Base-by-base conservation (phyloP, 2,888 invertebrate species). In the Drosophila hawaiiensis region DNA sequence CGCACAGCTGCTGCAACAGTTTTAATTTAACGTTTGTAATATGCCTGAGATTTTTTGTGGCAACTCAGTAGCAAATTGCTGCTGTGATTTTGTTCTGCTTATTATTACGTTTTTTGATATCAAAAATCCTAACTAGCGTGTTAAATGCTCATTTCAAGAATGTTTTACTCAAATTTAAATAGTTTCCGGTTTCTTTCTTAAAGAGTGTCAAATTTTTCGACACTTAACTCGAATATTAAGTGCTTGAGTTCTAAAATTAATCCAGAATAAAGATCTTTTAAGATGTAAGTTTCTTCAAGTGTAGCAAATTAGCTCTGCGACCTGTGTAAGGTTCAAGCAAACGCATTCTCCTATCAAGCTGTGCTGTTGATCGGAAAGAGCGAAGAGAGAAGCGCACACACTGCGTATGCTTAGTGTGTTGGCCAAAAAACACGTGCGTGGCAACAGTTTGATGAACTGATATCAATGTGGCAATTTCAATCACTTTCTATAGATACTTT, bases 1-100 rank as follows among this genome's bases (percentile, higher is more conserved):
- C 56, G 41, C 73, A 58, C 78, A 84, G 73, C 90, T 73, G 90
- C 78, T 73, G 85, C 80, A 73, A 70, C 72, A 61, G 39, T 73
- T 88, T 85, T 90, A 88, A 85, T 90, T 85, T 83, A 85, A 79
- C 72, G 60, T 61, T 67, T 69, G 25, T 33, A 41, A 16, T 25
- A 35, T 35, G 52, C 43, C 52, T 61, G 37, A 35, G 50, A 58
- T 61, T 33, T 55, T 49, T 28, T 53, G 50, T 29, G 28, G 59
- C 29, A 59, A 61, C 53, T 64, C 28, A 50, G 66, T 49, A 37
- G 37, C 25, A 62, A 62, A 63, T 68, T 63, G 37, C 2, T 49
- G 1, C n/a, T 72, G 76, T 22, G 73, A 63, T 58, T 68, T 35
- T 61, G 69, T 19, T 4, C 25, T 0, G 19, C 19, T 19, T 25